phyloP scores from a whole-genome alignment of 2,888 invertebrate species.

The Phanerotoma sp. region DNA sequence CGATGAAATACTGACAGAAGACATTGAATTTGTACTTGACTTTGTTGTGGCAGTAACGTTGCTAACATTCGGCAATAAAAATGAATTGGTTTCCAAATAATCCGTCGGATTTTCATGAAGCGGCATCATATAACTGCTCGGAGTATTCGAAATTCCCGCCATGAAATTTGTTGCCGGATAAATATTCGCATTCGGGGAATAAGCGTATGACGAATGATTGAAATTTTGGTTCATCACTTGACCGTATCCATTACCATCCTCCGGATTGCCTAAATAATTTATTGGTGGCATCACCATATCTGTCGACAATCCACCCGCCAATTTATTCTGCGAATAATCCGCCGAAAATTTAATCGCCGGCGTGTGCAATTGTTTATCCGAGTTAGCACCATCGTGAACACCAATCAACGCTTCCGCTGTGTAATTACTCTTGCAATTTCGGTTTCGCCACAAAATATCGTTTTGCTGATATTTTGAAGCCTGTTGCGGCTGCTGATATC shows the following conservation, averaged over 20 bases:
- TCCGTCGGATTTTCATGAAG: constrained; percentile 51
- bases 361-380: constrained; percentile 45
- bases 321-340: constrained; percentile 53
- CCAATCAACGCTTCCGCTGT: constrained; percentile 57
- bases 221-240: constrained; percentile 55
- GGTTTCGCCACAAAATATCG: constrained; percentile 50
- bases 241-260: constrained; percentile 50
- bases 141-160: constrained; percentile 52
- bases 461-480: constrained; percentile 50
- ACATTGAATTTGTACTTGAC: constrained; percentile 27
- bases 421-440: constrained; percentile 56
- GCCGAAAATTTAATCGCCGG: constrained; percentile 48
- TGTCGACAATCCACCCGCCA: constrained; percentile 41
- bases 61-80: constrained; percentile 48
- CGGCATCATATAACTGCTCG: constrained; percentile 54
- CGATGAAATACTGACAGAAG: constrained; percentile 30
- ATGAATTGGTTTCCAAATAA: constrained; percentile 51
- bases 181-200: constrained; percentile 53
- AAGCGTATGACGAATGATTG: constrained; percentile 50
- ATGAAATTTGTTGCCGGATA: constrained; percentile 54
- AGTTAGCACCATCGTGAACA: constrained; percentile 43
- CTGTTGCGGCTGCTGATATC: constrained; percentile 40
- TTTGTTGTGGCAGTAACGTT: constrained; percentile 36
- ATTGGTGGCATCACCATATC: constrained; percentile 50
- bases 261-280: constrained; percentile 53